Percentiles rank a stretch among this genome's conserved stretches.
Conservation (phyloP, 2,888 invertebrate genomes). For the Xestia sexstrigata region DNA sequence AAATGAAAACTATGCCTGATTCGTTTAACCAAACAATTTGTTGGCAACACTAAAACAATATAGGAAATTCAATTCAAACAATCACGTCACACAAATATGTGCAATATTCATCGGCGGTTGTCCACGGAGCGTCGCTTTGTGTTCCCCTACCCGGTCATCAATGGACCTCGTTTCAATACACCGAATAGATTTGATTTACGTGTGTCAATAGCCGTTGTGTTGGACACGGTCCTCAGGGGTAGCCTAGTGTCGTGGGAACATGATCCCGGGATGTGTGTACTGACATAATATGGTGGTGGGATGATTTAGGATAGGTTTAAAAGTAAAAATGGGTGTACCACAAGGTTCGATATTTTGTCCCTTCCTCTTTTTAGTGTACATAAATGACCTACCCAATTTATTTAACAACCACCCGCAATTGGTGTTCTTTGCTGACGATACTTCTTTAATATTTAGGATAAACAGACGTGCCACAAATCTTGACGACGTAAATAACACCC, state of each 20-base stretch:
- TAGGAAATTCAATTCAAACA: conserved; percentile 53
- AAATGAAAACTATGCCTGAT: conserved; percentile 29
- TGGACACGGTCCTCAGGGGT: conserved; percentile 58
- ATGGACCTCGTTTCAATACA: conserved; percentile 67
- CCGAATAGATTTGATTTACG: conserved; percentile 76
- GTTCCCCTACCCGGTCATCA: conserved; percentile 44
- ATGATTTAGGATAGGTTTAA: conserved; percentile 7
- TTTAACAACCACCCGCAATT: too few species aligned
- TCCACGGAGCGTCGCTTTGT: conserved; percentile 44
- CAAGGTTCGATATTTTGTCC: too few species aligned
- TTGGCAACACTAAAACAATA: conserved; percentile 32
- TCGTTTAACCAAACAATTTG: conserved; percentile 16
- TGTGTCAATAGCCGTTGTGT: conserved; percentile 65
- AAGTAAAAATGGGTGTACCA: too few species aligned
- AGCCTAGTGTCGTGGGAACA: conserved; percentile 35
- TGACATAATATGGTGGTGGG: conserved; percentile 1
- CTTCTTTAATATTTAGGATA: too few species aligned
- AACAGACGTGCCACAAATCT: too few species aligned
- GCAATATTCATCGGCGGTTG: conserved; percentile 55
- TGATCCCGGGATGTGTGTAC: conserved; percentile 23
- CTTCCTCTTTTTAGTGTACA: too few species aligned
- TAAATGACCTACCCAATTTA: too few species aligned
- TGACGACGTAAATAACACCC: too few species aligned
- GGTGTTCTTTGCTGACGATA: too few species aligned
- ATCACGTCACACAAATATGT: conserved; percentile 48